Conservation (phyloP, 2,113 vertebrate species). For the Cyprinus carpio region DNA sequence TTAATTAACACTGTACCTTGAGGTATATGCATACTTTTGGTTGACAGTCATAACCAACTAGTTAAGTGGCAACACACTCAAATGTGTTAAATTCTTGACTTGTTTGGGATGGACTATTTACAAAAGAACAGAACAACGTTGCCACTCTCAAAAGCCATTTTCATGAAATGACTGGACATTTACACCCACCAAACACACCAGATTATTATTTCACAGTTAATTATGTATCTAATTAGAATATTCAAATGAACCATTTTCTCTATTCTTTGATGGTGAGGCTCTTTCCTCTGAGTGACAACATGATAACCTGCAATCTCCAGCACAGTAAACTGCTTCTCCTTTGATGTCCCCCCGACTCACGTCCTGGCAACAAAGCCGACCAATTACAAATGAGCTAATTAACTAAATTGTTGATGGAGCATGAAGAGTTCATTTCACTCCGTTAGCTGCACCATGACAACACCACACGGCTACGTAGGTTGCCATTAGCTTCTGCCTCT, state of each 20-base stretch:
- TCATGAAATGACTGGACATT: slow-evolving; percentile 69
- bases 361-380: slow-evolving; percentile 96
- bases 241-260: slow-evolving; percentile 77
- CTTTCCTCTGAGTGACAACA: slow-evolving; percentile 82
- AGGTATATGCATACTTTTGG: neutral
- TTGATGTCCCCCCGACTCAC: slow-evolving; percentile 96
- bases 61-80: neutral
- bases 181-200: slow-evolving; percentile 67
- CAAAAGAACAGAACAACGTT: slow-evolving; percentile 29
- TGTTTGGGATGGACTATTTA: slow-evolving; percentile 2
- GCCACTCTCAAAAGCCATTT: slow-evolving; percentile 58
- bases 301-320: slow-evolving; percentile 85
- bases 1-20: no score
- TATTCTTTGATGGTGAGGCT: slow-evolving; percentile 67
- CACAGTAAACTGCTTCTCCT: slow-evolving; percentile 95
- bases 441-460: slow-evolving; percentile 98
- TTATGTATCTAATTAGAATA: slow-evolving; percentile 83
- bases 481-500: slow-evolving; percentile 83
- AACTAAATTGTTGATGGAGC: slow-evolving; percentile 99
- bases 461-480: slow-evolving; percentile 85
- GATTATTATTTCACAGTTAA: slow-evolving; percentile 82
- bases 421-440: slow-evolving; percentile 98
- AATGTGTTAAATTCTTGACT: neutral
- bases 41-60: neutral
- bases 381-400: slow-evolving; percentile 99